Conservation (phyloP, 2,888 invertebrate genomes). For the Ganaspis brasiliensis region DNA sequence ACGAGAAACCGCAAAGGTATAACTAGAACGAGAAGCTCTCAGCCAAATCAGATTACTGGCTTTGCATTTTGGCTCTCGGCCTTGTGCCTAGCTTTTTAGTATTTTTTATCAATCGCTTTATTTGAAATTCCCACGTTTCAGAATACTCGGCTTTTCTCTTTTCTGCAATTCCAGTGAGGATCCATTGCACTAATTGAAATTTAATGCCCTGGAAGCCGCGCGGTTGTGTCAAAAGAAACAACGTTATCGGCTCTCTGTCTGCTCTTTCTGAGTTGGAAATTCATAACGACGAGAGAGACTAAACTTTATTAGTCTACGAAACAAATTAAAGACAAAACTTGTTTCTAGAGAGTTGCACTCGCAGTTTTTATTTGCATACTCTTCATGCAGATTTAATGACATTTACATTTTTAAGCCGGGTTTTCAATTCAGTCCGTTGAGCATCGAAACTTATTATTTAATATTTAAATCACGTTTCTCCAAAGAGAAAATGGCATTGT, state of each 20-base stretch:
- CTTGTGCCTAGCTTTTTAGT: conserved; percentile 32
- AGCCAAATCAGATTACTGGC: conserved; percentile 72
- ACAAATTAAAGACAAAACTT: conserved; percentile 38
- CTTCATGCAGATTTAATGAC: conserved; percentile 24
- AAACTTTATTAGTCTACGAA: conserved; percentile 39
- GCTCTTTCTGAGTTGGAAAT: conserved; percentile 16
- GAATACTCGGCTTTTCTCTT: conserved; percentile 27
- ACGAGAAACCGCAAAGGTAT: conserved; percentile 64
- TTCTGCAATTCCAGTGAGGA: conserved; percentile 25
- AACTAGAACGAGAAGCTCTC: conserved; percentile 52
- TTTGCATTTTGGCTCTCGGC: conserved; percentile 67
- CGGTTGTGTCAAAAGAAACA: conserved; percentile 31
- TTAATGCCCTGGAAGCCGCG: conserved; percentile 31
- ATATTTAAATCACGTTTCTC: conserved; percentile 17
- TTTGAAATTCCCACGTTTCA: conserved; percentile 17
- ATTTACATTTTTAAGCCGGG: conserved; percentile 22
- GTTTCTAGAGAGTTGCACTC: conserved; percentile 14
- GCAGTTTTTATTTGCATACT: conserved; percentile 1
- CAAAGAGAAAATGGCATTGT: background rate
- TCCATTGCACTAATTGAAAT: conserved; percentile 26
- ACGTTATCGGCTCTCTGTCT: conserved; percentile 25
- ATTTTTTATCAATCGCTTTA: conserved; percentile 42
- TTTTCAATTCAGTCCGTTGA: background rate
- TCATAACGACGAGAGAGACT: conserved; percentile 32
- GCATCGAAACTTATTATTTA: background rate